Evolutionary conservation across 1,140 invertebrate species (phyloP).

Genomic region (Diplogasteroides magnus): DNA sequence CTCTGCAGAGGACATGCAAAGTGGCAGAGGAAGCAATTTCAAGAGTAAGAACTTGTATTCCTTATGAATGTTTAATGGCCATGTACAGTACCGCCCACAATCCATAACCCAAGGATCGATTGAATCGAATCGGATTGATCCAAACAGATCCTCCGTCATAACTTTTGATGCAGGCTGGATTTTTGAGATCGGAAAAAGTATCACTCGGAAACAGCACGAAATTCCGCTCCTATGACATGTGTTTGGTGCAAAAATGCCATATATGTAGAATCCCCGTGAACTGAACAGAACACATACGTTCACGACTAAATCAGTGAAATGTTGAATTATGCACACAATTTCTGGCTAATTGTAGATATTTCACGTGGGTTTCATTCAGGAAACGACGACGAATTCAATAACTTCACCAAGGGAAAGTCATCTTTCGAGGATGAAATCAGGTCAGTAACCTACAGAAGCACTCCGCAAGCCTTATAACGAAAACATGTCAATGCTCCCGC

Average conservation of each 20-base stretch:
- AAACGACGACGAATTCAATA: slow-evolving; percentile 13
- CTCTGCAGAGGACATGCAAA: slow-evolving; percentile 17
- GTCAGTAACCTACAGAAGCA: not conserved
- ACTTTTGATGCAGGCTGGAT: too few relatives aligned
- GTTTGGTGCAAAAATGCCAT: not conserved
- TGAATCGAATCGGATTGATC: not conserved
- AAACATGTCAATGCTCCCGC: slow-evolving; percentile 1
- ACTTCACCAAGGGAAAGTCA: not conserved
- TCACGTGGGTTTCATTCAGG: not conserved
- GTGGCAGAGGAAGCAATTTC: not conserved
- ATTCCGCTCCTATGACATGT: not conserved
- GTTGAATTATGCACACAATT: too few relatives aligned
- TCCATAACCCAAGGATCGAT: not conserved
- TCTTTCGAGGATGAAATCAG: slow-evolving; percentile 13
- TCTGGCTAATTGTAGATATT: not conserved
- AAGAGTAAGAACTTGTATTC: slow-evolving; percentile 2
- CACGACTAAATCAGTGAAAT: slow-evolving; percentile 1
- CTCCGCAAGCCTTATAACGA: too few relatives aligned
- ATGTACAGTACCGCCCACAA: too few relatives aligned
- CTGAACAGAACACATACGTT: not conserved
- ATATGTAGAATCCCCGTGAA: too few relatives aligned
- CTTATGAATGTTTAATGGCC: not conserved
- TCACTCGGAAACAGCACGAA: not conserved
- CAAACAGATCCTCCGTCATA: not conserved
- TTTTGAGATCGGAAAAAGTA: not conserved